These are phyloP conservation scores for Ascaphus truei DNA, from an alignment of 2,113 vertebrate genomes.

Conservation along the genomic window DNA sequence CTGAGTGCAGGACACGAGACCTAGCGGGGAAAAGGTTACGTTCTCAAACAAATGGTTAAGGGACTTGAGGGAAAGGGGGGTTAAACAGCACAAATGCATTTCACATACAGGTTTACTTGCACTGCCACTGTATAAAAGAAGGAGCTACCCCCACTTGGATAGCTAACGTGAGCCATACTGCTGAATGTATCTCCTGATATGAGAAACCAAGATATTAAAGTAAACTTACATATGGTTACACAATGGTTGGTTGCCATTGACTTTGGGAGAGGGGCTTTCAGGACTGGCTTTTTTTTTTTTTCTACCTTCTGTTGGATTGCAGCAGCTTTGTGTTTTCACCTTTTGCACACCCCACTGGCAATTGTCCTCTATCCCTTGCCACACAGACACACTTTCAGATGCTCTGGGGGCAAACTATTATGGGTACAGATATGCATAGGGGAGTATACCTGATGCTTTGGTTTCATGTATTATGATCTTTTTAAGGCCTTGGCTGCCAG, in stretches of 20 bases:
- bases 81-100: slow-evolving; percentile 66
- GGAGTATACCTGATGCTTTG: background rate
- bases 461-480: background rate
- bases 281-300: background rate
- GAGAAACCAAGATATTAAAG: slow-evolving; percentile 22
- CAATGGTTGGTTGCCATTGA: slow-evolving; percentile 13
- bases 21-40: background rate
- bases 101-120: slow-evolving; percentile 58
- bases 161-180: slow-evolving; percentile 69
- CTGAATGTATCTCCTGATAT: slow-evolving; percentile 43
- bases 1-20: slow-evolving; percentile 18
- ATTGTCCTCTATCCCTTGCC: background rate
- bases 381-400: slow-evolving; percentile 1
- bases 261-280: background rate
- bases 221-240: slow-evolving; percentile 12
- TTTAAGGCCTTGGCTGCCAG: background rate
- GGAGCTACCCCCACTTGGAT: slow-evolving; percentile 34
- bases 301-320: background rate
- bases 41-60: slow-evolving; percentile 28
- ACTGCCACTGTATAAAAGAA: slow-evolving; percentile 55
- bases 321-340: too few species aligned
- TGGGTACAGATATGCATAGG: background rate
- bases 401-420: background rate
- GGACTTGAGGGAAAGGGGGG: slow-evolving; percentile 45
- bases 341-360: too few species aligned